These are phyloP conservation scores for Ips typographus DNA, from an alignment of 1,140 invertebrate genomes.

Conservation along the genomic window DNA sequence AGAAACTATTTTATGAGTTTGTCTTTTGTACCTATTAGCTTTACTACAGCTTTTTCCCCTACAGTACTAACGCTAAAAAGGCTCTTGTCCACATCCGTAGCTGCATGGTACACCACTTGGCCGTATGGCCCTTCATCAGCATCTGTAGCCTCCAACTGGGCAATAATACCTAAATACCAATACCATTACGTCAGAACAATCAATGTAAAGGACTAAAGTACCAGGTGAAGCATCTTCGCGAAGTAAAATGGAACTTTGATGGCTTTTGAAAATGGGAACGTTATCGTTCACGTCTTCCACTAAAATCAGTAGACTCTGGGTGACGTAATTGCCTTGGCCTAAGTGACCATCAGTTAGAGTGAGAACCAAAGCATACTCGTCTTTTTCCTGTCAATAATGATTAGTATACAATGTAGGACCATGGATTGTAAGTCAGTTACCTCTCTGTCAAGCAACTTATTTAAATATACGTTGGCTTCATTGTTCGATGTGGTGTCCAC, in stretches of 20 bases:
- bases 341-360: slow-evolving; percentile 87
- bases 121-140: slow-evolving; percentile 89
- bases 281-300: slow-evolving; percentile 94
- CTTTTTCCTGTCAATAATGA: slow-evolving; percentile 61
- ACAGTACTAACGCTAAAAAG: slow-evolving; percentile 80
- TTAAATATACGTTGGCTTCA: slow-evolving; percentile 85
- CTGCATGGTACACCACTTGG: slow-evolving; percentile 70
- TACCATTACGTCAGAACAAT: neutral
- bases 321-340: slow-evolving; percentile 85
- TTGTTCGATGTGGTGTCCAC: slow-evolving; percentile 77
- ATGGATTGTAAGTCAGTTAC: slow-evolving; percentile 53
- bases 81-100: slow-evolving; percentile 74
- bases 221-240: slow-evolving; percentile 73
- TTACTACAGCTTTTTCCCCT: slow-evolving; percentile 84
- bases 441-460: slow-evolving; percentile 88
- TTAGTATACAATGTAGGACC: neutral
- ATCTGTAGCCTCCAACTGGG: slow-evolving; percentile 84
- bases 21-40: slow-evolving; percentile 62
- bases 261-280: slow-evolving; percentile 82
- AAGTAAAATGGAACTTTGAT: slow-evolving; percentile 77
- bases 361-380: slow-evolving; percentile 85
- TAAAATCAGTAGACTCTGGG: slow-evolving; percentile 82
- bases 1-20: neutral
- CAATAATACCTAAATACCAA: slow-evolving; percentile 58
- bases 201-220: neutral